A percentile compares a stretch with the other conserved stretches of the same genome.
phyloP scores from a whole-genome alignment of 1,140 invertebrate species.

The Drosophila truncata region DNA sequence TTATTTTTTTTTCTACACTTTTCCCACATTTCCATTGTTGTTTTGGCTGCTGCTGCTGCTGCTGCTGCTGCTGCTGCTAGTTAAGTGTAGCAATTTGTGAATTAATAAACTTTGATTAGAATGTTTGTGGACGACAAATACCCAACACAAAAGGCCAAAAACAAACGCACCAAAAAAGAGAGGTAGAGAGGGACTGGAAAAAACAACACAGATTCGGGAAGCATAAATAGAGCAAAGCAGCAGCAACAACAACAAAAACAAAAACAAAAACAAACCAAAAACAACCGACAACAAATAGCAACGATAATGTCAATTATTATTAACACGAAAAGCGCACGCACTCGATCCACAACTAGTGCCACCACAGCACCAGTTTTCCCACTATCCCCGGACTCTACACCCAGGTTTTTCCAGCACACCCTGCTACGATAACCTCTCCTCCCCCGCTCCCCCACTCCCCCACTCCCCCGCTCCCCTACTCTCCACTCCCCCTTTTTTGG shows the following conservation, averaged over 20 bases:
- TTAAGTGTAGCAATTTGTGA: conserved; percentile 72
- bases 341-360: conserved; percentile 30
- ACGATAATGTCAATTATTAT: conserved; percentile 79
- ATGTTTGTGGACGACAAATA: conserved; percentile 62
- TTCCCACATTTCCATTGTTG: conserved; percentile 8
- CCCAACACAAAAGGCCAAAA: conserved; percentile 56
- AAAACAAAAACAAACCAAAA: conserved; percentile 7
- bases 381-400: conserved; percentile 7
- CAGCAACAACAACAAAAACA: conserved; percentile 24
- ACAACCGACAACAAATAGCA: conserved; percentile 42
- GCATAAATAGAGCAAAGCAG: conserved; percentile 61
- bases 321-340: conserved; percentile 69
- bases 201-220: conserved; percentile 35
- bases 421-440: not conserved
- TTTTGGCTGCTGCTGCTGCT: not conserved
- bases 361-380: conserved; percentile 4
- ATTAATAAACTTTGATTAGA: conserved; percentile 76
- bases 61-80: conserved; percentile 10
- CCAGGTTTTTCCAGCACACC: not conserved
- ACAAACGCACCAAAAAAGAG: conserved; percentile 14
- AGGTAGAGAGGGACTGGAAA: not conserved
- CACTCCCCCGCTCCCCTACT: not conserved
- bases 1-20: not conserved
- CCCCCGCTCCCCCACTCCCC: not conserved
- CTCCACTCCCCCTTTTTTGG: conserved; percentile 1